A percentile compares a stretch with the other conserved stretches of the same genome.
Conservation (phyloP, 2,113 vertebrate genomes). For the Aptenodytes patagonicus region DNA sequence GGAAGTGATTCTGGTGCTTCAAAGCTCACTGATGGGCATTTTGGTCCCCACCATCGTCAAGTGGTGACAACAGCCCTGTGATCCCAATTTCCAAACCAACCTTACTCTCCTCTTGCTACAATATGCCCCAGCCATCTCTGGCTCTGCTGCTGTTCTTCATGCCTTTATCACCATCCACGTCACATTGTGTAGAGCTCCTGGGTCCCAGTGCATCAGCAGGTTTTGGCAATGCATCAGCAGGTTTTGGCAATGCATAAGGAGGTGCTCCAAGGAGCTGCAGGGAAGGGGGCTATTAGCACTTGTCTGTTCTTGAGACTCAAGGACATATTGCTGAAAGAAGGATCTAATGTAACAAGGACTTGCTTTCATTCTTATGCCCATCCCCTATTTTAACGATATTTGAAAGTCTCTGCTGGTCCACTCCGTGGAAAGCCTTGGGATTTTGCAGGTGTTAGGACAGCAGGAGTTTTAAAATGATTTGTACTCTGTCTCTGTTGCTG, state of each 20-base stretch:
- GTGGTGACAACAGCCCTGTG: not conserved
- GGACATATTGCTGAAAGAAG: not conserved
- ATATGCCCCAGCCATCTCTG: not conserved
- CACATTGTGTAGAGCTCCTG: fast-evolving
- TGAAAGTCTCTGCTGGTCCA: not conserved
- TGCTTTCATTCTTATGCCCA: not conserved
- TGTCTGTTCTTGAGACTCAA: not conserved
- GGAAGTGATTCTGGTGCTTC: not conserved
- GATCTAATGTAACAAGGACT: not conserved
- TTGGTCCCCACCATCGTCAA: not conserved
- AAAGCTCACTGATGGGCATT: not conserved
- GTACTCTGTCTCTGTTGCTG: not conserved
- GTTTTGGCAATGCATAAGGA: too few species aligned
- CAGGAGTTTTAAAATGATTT: not conserved
- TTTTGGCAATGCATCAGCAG: not conserved
- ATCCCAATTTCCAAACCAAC: not conserved
- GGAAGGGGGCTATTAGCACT: not conserved
- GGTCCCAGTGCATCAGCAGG: not conserved
- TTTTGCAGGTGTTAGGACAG: not conserved
- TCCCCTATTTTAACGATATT: not conserved
- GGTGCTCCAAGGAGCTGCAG: not conserved
- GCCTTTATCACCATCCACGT: not conserved
- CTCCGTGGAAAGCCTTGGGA: not conserved
- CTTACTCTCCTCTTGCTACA: not conserved
- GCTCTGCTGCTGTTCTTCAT: not conserved